These are phyloP conservation scores for Paedocypris sp. DNA, from an alignment of 2,113 vertebrate species.

Conservation along the genomic window DNA sequence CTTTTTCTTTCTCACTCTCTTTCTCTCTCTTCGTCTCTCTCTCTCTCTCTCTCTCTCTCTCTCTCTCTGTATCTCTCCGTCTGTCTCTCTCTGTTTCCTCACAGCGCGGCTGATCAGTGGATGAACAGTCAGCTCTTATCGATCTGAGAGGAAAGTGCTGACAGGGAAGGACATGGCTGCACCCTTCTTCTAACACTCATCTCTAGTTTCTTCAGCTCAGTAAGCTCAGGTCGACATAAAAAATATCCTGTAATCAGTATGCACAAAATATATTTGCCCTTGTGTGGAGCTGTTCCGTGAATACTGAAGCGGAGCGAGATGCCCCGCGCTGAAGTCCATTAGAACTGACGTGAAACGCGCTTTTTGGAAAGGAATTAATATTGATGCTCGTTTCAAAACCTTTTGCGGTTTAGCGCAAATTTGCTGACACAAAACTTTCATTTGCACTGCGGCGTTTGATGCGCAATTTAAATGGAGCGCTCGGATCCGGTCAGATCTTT, in stretches of 20 bases:
- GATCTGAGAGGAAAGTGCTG: slow-evolving; percentile 68
- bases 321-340: background rate
- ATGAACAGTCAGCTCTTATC: slow-evolving; percentile 54
- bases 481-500: too few species aligned
- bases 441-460: too few species aligned
- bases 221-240: slow-evolving; percentile 53
- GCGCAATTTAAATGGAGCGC: too few species aligned
- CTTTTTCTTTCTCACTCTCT: too few species aligned
- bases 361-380: background rate
- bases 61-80: background rate
- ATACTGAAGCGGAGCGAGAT: background rate
- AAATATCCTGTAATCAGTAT: slow-evolving; percentile 22
- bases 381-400: background rate
- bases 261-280: slow-evolving; percentile 24
- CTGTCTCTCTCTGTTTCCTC: background rate
- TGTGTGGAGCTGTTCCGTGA: slow-evolving; percentile 18
- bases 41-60: background rate
- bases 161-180: slow-evolving; percentile 58
- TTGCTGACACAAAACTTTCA: too few species aligned
- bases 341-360: background rate
- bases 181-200: slow-evolving; percentile 64
- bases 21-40: slow-evolving; percentile 11
- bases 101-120: slow-evolving; percentile 4
- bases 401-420: too few species aligned
- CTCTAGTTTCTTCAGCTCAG: slow-evolving; percentile 48